Base-by-base conservation (phyloP, 2,113 vertebrate species). In the Pseudonaja textilis region DNA sequence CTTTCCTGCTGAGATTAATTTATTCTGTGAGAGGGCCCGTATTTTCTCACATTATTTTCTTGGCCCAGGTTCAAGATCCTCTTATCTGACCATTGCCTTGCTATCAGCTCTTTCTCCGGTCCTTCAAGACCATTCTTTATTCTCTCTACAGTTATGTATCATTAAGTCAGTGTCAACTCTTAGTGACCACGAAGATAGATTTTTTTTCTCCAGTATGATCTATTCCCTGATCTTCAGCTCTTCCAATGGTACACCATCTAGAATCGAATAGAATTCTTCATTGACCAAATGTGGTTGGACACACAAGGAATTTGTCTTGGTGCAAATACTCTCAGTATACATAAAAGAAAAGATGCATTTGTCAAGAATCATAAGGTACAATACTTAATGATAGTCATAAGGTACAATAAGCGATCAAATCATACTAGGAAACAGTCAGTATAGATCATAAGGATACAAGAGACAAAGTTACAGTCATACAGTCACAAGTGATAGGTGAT, bases 1-100 rank as follows among this genome's bases (percentile, higher is more conserved):
- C 97, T 98, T 98, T 56, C 97, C 97, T 74, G 98, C 98, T 0
- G 99, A 99, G 97, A 96, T 99, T 7, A 98, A 99, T 94, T 96
- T 99, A 7, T 99, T 99, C 88, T 99, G 99, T 91, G 97, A 98
- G 95, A 97, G 98, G 2, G 99, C 99, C 0, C 0, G 1, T 74
- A 34, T 34, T 74, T 74, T 74, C n/a, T 74, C 69, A 74, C 69
- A 20, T 74, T 39, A 39, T 39, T 20, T 34, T 39, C 34, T 39
- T 74, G 64, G 29, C 12, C 64, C 64, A 69, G 12, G 29, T 29
- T 69, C 12, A 69, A 69, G 29, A 0, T 16, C 29, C 64, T 69
- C 64, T 69, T 34, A 69, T 14, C 64, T n/a, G 29, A 69, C 1
- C 29, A 69, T 69, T 74, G 16, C n/a, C 69, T 39, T 39, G 69